phyloP scores from a whole-genome alignment of 2,797 vertebrate species.

The Tauraco hartlaubi region DNA sequence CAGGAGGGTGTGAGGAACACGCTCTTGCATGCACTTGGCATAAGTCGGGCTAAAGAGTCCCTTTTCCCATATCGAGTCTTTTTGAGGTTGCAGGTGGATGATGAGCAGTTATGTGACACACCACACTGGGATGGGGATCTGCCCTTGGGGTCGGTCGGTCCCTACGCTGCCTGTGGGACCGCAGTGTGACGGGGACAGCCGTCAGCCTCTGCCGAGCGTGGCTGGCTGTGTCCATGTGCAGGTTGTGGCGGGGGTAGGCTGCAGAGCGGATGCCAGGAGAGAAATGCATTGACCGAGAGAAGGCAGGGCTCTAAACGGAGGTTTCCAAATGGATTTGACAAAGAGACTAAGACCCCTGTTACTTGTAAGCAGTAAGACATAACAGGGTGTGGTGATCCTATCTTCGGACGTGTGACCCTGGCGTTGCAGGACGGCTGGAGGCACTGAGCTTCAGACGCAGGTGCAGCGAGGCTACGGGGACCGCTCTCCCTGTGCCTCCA shows the following conservation, averaged over 20 bases:
- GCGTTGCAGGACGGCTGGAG: neutral
- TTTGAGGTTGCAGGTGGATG: neutral
- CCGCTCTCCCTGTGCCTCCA: constrained; percentile 15
- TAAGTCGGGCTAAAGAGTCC: neutral
- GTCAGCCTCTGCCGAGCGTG: neutral
- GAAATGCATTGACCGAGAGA: neutral
- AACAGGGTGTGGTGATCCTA: constrained; percentile 74
- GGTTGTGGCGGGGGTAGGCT: neutral
- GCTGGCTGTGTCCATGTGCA: neutral
- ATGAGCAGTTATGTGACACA: neutral
- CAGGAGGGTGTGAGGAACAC: neutral
- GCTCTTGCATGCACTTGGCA: neutral
- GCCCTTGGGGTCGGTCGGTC: neutral
- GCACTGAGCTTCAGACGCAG: neutral
- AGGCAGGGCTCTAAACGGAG: constrained; percentile 2
- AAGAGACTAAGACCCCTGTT: constrained; percentile 54
- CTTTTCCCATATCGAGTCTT: neutral
- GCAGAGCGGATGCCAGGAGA: neutral
- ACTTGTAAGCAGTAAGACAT: constrained; percentile 71
- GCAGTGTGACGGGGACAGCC: neutral
- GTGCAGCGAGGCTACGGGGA: neutral
- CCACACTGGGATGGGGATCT: constrained; percentile 19
- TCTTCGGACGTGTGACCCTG: constrained; percentile 23
- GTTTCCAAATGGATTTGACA: neutral
- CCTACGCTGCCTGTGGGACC: neutral